phyloP scores from a whole-genome alignment of 1,140 invertebrate species.

The Hirudo medicinalis region DNA sequence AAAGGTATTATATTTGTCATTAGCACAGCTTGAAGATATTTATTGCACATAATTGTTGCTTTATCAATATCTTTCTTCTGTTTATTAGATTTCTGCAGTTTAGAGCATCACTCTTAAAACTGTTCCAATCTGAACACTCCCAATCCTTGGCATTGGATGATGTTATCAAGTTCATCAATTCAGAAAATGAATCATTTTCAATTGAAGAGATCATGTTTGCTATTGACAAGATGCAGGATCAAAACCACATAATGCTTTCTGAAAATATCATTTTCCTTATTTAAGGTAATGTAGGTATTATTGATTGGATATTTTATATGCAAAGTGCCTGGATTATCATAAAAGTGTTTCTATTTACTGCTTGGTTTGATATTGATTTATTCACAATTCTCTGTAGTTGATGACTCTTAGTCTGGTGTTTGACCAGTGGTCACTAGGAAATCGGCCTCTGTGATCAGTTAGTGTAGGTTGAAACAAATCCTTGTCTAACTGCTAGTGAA shows the following conservation, averaged over 20 bases:
- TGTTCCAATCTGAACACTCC: conserved; percentile 40
- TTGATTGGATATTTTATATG: no score
- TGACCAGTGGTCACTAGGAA: no score
- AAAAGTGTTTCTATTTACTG: no score
- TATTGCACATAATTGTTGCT: neutral
- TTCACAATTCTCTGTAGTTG: no score
- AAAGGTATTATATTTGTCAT: neutral
- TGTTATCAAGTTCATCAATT: conserved; percentile 30
- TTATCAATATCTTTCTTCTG: neutral
- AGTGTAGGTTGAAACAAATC: no score
- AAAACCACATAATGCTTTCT: conserved; percentile 79
- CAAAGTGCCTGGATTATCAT: no score
- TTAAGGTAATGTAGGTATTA: neutral
- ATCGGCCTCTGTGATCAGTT: no score
- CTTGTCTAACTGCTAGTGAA: no score
- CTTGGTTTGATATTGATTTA: no score
- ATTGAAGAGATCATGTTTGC: conserved; percentile 60
- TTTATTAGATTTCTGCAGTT: conserved; percentile 33
- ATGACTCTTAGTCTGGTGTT: no score
- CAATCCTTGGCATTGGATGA: conserved; percentile 38
- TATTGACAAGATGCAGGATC: conserved; percentile 66
- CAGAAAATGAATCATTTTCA: conserved; percentile 46
- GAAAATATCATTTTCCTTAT: conserved; percentile 64
- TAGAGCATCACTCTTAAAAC: conserved; percentile 37
- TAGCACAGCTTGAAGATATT: neutral